Percentiles rank a stretch among this genome's conserved stretches.
Evolutionary conservation across 2,888 invertebrate species (phyloP).

Genomic region (Pheosia tremula): DNA sequence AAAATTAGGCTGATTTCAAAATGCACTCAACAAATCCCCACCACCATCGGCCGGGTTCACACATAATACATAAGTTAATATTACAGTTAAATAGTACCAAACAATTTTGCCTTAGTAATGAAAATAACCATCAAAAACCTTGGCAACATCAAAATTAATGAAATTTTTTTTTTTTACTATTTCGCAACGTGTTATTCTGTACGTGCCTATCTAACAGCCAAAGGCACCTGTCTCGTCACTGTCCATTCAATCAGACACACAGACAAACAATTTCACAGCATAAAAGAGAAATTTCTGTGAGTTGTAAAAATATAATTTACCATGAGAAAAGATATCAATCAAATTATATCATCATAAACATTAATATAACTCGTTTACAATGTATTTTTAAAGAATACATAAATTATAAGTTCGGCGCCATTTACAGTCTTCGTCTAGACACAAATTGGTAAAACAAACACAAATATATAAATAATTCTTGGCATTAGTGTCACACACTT

Average conservation of each 20-base stretch:
- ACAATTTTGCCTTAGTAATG: too few species aligned
- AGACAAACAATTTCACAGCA: background rate
- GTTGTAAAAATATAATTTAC: background rate
- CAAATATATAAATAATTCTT: background rate
- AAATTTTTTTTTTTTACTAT: background rate
- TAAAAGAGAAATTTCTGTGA: background rate
- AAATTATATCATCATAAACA: conserved; percentile 23
- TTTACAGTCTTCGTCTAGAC: conserved; percentile 3
- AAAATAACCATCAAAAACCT: too few species aligned
- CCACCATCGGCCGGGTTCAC: too few species aligned
- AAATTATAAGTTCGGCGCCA: conserved; percentile 1
- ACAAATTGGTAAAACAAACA: conserved; percentile 2
- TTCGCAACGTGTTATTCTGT: background rate
- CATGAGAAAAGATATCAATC: conserved; percentile 19
- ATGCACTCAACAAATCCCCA: too few species aligned
- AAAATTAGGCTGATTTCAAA: too few species aligned
- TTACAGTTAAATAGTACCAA: too few species aligned
- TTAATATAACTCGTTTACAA: conserved; percentile 6
- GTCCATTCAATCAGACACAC: background rate
- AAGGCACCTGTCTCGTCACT: conserved; percentile 1
- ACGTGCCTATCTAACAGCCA: background rate
- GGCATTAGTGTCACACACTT: background rate
- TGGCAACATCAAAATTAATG: too few species aligned
- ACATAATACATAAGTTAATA: too few species aligned
- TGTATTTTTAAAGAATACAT: background rate